Base-by-base conservation (phyloP, 2,113 vertebrate genomes). In the Telmatochromis brachygnathus region DNA sequence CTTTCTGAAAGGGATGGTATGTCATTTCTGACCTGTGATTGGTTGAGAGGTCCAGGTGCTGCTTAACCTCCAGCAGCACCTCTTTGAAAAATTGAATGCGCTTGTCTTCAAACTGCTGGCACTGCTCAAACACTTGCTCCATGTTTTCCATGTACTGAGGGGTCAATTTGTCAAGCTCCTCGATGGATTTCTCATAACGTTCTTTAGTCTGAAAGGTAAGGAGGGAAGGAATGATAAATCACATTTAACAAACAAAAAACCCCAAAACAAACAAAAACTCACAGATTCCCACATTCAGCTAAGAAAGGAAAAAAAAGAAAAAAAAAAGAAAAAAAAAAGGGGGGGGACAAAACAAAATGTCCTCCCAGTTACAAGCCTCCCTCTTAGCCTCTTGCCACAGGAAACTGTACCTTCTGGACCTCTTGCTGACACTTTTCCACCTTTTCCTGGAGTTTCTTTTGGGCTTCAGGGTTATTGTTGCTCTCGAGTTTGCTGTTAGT, bases 141-240 rank as follows among this genome's bases (percentile, higher is more conserved):
- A 99, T 99, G 95, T 99, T 99, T 94, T 99, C 98, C 97, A 99
- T 99, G 62, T 99, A 99, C 88, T 99, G 98, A 51, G 98, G 98
- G 2, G 97, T 99, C 62, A 96, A 70, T 94, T 97, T 97, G 92
- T 98, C 96, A 7, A 99, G 95, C 75, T 99, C 98, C 47, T 98
- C 98, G 54, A 99, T 95, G 3, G 97, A 95, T 91, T 99, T 99
- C 88, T 98, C 97, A 15, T 99, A 99, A 51, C 97, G 98, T 83
- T 99, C 99, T 93, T 97, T 98, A 82, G 97, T 97, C 99, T 99
- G 79, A 55, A 51, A 3, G 39, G 26, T 83, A 28, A 65, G 1
- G 35, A 6, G 9, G 35, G 9, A 37, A 26, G 26, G 35, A 55
- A 37, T 42, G 15, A 55, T 3, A 4, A 28, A 28, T 73, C 3